phyloP scores from a whole-genome alignment of 2,888 invertebrate genomes.

The Drosophila hamatofila region DNA sequence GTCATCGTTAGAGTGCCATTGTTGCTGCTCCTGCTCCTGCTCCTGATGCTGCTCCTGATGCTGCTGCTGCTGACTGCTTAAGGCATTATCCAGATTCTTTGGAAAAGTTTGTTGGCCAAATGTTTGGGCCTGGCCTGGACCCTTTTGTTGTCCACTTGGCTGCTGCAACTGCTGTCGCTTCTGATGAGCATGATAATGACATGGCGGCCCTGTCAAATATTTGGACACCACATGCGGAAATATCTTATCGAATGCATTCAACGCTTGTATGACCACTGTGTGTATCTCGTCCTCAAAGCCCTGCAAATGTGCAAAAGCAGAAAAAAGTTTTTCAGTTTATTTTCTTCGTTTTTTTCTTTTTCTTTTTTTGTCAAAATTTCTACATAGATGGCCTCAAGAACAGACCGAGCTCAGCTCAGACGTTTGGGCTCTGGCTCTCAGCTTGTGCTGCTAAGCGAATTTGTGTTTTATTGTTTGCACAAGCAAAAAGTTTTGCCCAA shows the following conservation, averaged over 20 bases:
- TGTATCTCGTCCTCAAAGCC: conserved; percentile 85
- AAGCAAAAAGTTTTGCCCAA: conserved; percentile 74
- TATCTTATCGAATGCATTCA: conserved; percentile 85
- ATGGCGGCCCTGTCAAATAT: conserved; percentile 83
- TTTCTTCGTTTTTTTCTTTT: conserved; percentile 42
- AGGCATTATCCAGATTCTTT: conserved; percentile 78
- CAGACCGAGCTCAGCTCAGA: conserved; percentile 40
- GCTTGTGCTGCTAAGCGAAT: conserved; percentile 73
- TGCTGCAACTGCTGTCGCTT: conserved; percentile 58
- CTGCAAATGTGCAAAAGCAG: conserved; percentile 65
- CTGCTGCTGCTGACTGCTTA: conserved; percentile 71
- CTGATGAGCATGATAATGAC: conserved; percentile 77
- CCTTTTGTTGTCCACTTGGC: conserved; percentile 77
- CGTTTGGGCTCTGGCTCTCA: conserved; percentile 28
- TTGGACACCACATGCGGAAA: conserved; percentile 85
- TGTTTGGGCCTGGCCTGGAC: conserved; percentile 70
- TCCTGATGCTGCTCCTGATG: conserved; percentile 29
- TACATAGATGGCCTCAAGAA: conserved; percentile 61
- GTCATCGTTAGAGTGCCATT: conserved; percentile 77
- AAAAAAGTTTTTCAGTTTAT: conserved; percentile 18
- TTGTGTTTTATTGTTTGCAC: conserved; percentile 82
- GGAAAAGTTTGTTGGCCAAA: conserved; percentile 73
- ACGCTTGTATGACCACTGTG: conserved; percentile 85
- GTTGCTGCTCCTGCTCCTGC: conserved; percentile 49
- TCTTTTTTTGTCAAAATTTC: conserved; percentile 51